These are phyloP conservation scores for Pteria penguin DNA, from an alignment of 2,888 invertebrate genomes.

Conservation along the genomic window DNA sequence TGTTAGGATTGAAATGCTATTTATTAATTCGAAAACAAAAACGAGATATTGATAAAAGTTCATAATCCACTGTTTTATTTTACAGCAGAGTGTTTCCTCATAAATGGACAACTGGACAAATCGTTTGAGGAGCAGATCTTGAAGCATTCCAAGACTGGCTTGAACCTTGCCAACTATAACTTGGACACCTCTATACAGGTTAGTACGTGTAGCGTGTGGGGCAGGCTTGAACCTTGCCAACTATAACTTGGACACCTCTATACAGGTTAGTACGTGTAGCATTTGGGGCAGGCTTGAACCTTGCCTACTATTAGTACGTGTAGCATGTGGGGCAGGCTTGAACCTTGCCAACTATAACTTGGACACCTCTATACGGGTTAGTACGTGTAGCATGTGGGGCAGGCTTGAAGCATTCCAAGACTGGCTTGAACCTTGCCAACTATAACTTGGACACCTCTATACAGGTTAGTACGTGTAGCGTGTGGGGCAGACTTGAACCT, in stretches of 20 bases:
- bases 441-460: conserved; percentile 71
- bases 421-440: conserved; percentile 72
- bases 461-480: conserved; percentile 61
- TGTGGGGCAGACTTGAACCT: too few species aligned
- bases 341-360: conserved; percentile 73
- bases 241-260: conserved; percentile 70
- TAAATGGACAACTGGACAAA: conserved; percentile 70
- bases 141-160: conserved; percentile 71
- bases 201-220: conserved; percentile 50
- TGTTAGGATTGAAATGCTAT: too few species aligned
- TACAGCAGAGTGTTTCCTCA: conserved; percentile 69
- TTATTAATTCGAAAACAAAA: too few species aligned
- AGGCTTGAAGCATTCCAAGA: conserved; percentile 71
- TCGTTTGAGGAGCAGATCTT: conserved; percentile 71
- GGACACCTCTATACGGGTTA: conserved; percentile 71
- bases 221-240: conserved; percentile 73
- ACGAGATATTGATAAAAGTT: too few species aligned
- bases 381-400: conserved; percentile 47
- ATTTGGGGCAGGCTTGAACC: too few species aligned
- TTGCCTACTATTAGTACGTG: too few species aligned
- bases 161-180: conserved; percentile 73
- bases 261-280: conserved; percentile 63
- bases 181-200: conserved; percentile 71
- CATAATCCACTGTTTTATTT: conserved; percentile 25
- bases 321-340: conserved; percentile 70